Base-by-base conservation (phyloP, 2,113 vertebrate genomes). In the Phaethornis superciliosus region DNA sequence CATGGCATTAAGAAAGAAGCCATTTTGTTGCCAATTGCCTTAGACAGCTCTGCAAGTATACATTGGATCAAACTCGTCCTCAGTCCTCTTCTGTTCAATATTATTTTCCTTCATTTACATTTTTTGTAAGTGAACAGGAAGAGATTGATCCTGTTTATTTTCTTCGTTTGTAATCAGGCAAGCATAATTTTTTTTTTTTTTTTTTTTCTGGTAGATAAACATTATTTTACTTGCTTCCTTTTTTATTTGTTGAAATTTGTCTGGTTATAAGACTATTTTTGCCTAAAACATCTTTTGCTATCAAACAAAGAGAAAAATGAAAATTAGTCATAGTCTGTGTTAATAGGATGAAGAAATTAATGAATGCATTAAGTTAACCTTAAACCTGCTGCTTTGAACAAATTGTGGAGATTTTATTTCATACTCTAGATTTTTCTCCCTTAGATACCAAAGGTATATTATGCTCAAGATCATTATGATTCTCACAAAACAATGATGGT, bases 271-370 rank as follows among this genome's bases (percentile, higher is more conserved):
- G 56, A 33, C 30, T 80, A 28, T 58, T 79, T 95, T 91, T 89
- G 27, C 37, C 46, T 33, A 11, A 40, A 40, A 40, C 51, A 65
- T 79, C 37, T 6, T 81, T 90, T 93, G 52, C 56, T 93, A 56
- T 6, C 21, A 81, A 88, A 11, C 46, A 85, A 89, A 94, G 21
- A 88, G 7, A 22, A 83, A 91, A 76, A 64, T 49, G 74, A 81
- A 77, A 78, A 90, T 88, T 95, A 95, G 89, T 96, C 96, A 78
- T 33, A 80, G 40, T 65, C 42, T 89, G 58, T 93, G 54, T 85
- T 85, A 93, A 62, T 7, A 90, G 6, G 74, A 93, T 68, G 82
- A 94, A 94, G 70, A 83, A 96, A 77, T 19, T 16, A 93, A 74
- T 2, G 19, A 72, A 76, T 79, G 42, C 49, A 94, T 85, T 8